phyloP scores from a whole-genome alignment of 2,113 vertebrate genomes.

The Ceuthmochares aereus region DNA sequence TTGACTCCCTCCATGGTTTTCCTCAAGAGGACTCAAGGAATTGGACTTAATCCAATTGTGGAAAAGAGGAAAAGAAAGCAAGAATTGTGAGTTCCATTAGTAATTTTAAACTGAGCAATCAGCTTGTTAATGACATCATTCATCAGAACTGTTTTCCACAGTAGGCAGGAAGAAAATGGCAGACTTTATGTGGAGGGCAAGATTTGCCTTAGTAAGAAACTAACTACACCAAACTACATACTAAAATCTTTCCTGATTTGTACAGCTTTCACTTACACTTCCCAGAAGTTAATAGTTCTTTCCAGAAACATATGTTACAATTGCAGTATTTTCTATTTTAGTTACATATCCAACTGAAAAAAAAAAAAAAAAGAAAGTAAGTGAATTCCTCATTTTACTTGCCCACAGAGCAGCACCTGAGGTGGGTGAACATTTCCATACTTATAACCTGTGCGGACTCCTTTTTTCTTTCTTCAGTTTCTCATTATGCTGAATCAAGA shows the following conservation, averaged over 20 bases:
- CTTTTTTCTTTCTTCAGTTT: neutral
- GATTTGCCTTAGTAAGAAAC: neutral
- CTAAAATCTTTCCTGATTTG: neutral
- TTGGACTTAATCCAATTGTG: neutral
- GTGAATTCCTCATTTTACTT: neutral
- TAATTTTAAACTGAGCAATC: neutral
- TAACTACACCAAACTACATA: neutral
- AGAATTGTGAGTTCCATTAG: neutral
- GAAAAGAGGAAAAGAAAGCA: neutral
- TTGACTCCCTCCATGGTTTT: neutral
- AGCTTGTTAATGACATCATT: neutral
- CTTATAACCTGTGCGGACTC: neutral
- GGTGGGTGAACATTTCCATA: neutral
- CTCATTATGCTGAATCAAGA: neutral
- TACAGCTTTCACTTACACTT: neutral
- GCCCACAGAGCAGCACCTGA: neutral
- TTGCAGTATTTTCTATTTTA: neutral
- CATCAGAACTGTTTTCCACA: neutral
- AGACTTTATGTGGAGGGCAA: neutral
- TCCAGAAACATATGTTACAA: neutral
- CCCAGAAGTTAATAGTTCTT: neutral
- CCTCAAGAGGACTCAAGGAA: neutral
- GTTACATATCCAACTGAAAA: neutral
- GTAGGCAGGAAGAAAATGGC: neutral
- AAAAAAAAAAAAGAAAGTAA: neutral